A percentile compares a stretch with the other conserved stretches of the same genome.
These are phyloP conservation scores for Lasaia peninsularis DNA, from an alignment of 1,140 invertebrate genomes.

Conservation along the genomic window DNA sequence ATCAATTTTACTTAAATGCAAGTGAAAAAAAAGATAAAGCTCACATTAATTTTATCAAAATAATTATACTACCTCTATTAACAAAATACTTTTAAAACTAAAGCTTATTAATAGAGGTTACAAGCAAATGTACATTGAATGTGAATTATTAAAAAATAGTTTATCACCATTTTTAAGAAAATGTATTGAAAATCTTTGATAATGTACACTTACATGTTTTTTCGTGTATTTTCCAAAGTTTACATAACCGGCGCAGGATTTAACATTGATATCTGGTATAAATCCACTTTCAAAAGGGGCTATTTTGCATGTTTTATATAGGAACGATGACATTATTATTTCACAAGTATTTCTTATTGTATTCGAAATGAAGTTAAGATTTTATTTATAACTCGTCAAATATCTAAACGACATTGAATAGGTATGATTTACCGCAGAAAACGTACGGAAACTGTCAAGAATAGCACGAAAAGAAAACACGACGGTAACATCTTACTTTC, in stretches of 20 bases:
- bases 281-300: conserved; percentile 54
- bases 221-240: conserved; percentile 37
- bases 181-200: neutral
- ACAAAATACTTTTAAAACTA: too few relatives aligned
- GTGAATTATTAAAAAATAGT: neutral
- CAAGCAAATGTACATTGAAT: too few relatives aligned
- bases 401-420: conserved; percentile 21
- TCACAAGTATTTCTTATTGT: neutral
- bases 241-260: conserved; percentile 32
- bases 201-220: conserved; percentile 29
- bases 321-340: conserved; percentile 44
- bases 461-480: conserved; percentile 21
- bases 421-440: conserved; percentile 28
- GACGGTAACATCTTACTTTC: conserved; percentile 33
- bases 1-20: too few relatives aligned
- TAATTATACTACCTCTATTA: too few relatives aligned
- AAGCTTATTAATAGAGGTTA: too few relatives aligned
- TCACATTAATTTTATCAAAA: too few relatives aligned
- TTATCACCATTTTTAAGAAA: neutral
- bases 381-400: neutral
- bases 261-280: conserved; percentile 40
- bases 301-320: conserved; percentile 60
- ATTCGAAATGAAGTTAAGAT: neutral
- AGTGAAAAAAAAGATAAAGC: too few relatives aligned
- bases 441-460: conserved; percentile 37